A percentile compares a stretch with the other conserved stretches of the same genome.
These are phyloP conservation scores for Siniperca scherzeri DNA, from an alignment of 2,797 vertebrate species.

Conservation along the genomic window DNA sequence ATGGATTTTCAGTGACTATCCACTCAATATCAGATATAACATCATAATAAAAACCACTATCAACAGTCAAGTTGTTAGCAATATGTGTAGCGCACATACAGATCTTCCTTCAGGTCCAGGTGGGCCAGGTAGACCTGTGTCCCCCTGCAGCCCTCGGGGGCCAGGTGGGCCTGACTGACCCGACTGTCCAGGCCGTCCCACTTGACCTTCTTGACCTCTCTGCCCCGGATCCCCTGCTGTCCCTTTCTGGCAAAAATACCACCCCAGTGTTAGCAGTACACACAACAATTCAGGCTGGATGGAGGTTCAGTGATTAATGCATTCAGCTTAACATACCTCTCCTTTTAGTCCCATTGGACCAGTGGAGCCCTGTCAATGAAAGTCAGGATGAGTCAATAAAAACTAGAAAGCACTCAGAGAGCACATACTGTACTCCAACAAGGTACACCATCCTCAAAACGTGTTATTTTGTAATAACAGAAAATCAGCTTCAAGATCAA, in stretches of 20 bases:
- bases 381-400: slow-evolving; percentile 41
- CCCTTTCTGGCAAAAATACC: slow-evolving; percentile 91
- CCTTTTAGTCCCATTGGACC: slow-evolving; percentile 89
- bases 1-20: background rate
- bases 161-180: slow-evolving; percentile 90
- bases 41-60: background rate
- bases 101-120: slow-evolving; percentile 92
- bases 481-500: background rate
- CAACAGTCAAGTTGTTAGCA: background rate
- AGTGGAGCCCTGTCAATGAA: slow-evolving; percentile 86
- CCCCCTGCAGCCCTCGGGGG: slow-evolving; percentile 87
- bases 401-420: background rate
- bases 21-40: background rate
- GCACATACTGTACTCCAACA: background rate
- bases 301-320: slow-evolving; percentile 12
- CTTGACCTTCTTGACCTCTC: slow-evolving; percentile 89
- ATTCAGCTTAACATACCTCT: slow-evolving; percentile 87
- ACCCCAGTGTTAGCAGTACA: slow-evolving; percentile 65
- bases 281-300: background rate
- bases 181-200: slow-evolving; percentile 89
- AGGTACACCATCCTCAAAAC: background rate
- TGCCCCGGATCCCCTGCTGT: slow-evolving; percentile 91
- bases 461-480: background rate
- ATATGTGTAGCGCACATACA: slow-evolving; percentile 84
- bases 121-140: slow-evolving; percentile 86